Base-by-base conservation (phyloP, 2,888 invertebrate genomes). In the Clistopyga incitator region DNA sequence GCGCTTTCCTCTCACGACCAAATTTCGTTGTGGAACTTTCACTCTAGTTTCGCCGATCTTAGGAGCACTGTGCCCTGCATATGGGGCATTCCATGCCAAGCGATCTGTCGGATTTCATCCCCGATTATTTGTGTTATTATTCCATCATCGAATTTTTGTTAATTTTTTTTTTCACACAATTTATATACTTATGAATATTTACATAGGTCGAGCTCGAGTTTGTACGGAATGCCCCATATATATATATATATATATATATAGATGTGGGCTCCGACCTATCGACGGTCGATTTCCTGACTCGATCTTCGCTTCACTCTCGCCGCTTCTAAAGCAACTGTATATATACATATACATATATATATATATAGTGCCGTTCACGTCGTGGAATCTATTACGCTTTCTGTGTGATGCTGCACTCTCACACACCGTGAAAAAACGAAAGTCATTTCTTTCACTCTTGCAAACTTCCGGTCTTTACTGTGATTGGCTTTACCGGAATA, bases 361-460 rank as follows among this genome's bases (percentile, higher is more conserved):
- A 74, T 45, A 50, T 61, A 52, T 59, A 25, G 67, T 50, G 68
- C 42, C 61, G 78, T 70, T 45, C 52, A 50, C 78, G 61, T 70
- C 74, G 74, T 78, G 54, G 74, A 82, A 78, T 82, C 78, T 74
- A 75, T 78, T 74, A 82, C 74, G 18, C 45, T 54, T 78, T 72
- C 20, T 68, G 81, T 68, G 68, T 54, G 72, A 76, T 65, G 64
- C 76, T 34, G 54, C 25, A 13, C 29, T 56, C 20, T 65, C 45
- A 6, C 34, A 59, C 15, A 64, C 4, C n/a, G 70, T 50, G 18
- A 34, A 56, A 67, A 6, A 42, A 47, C 50, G 52, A 67, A 68
- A 82, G 72, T 61, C 68, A 25, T 59, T 59, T 78, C 81, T 82
- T 82, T 82, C 38, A 56, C 56, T 59, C 29, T 8, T 34, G 42